Evolutionary conservation across 2,888 invertebrate species (phyloP), one percentile per base, ranked within the genome.

Genomic region (Molanna angustata): DNA sequence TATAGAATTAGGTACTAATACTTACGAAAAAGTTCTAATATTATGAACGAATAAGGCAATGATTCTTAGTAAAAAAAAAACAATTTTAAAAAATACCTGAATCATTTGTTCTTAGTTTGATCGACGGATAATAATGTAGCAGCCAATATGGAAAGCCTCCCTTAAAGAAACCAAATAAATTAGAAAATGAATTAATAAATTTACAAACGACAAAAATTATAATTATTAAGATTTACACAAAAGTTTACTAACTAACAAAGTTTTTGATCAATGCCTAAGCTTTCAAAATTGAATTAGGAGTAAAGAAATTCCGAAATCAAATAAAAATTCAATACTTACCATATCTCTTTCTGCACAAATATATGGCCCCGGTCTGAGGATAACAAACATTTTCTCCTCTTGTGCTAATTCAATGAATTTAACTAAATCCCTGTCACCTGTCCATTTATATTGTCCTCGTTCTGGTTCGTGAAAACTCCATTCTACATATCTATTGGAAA

Each of bases 301-400:
- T n/a, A n/a, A n/a, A n/a, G n/a, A n/a, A n/a, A n/a, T n/a, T n/a
- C n/a, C n/a, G n/a, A n/a, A n/a, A n/a, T n/a, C n/a, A n/a, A n/a
- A n/a, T n/a, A n/a, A n/a, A n/a, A n/a, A n/a, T n/a, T n/a, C 6
- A 6, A 27, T 7, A 7, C 11, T 27, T 37, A 80, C 82, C 72
- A 82, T 70, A 62, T 95, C 94, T 71, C 93, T 84, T 74, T 96
- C 95, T 11, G 89, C 92, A 68, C 93, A 93, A 61, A 95, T 94
- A 64, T 92, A 96, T 0, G 95, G 95, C 0, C 95, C 95, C 0
- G 91, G 86, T 19, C 95, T 74, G 1, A 95, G 70, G 42, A 94
- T 80, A 1, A 93, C 91, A 18, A 86, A 71, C 32, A 96, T 72
- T 53, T 86, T 90, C 66, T 88, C 86, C 61, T 86, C 83, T 45